Percentiles rank a stretch among this genome's conserved stretches.
phyloP scores from a whole-genome alignment of 2,113 vertebrate genomes.

The Odontophorus gujanensis region DNA sequence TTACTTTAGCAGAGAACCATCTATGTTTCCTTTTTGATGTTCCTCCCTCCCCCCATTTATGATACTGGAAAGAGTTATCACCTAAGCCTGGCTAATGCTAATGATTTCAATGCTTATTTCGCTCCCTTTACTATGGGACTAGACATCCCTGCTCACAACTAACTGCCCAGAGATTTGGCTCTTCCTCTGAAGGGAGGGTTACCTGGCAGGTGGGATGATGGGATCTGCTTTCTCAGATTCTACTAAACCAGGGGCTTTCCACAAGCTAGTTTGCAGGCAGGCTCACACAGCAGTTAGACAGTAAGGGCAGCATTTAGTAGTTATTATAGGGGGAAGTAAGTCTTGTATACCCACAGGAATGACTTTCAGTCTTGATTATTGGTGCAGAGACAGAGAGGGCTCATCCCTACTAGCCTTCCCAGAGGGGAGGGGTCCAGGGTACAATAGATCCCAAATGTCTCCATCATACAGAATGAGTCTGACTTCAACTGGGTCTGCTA shows the following conservation, averaged over 20 bases:
- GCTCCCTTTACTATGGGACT: neutral
- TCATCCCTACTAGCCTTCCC: neutral
- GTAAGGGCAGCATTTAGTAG: neutral
- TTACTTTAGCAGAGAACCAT: neutral
- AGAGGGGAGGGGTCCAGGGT: neutral
- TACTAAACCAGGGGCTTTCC: neutral
- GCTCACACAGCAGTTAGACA: neutral
- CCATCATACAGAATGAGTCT: neutral
- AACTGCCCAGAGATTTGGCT: neutral
- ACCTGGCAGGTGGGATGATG: neutral
- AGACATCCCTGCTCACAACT: neutral
- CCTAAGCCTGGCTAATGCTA: neutral
- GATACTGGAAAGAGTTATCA: neutral
- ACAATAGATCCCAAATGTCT: neutral
- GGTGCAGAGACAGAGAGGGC: neutral
- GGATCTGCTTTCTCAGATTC: neutral
- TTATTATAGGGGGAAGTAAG: neutral
- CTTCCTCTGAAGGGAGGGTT: neutral
- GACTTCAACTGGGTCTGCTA: neutral
- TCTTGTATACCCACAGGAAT: neutral
- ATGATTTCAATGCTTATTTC: neutral
- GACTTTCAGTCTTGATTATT: neutral
- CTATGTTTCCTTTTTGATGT: neutral
- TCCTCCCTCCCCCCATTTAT: neutral
- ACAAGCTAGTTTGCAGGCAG: neutral